Evolutionary conservation across 2,113 vertebrate genomes (phyloP).

Genomic region (Hyaena hyaena): DNA sequence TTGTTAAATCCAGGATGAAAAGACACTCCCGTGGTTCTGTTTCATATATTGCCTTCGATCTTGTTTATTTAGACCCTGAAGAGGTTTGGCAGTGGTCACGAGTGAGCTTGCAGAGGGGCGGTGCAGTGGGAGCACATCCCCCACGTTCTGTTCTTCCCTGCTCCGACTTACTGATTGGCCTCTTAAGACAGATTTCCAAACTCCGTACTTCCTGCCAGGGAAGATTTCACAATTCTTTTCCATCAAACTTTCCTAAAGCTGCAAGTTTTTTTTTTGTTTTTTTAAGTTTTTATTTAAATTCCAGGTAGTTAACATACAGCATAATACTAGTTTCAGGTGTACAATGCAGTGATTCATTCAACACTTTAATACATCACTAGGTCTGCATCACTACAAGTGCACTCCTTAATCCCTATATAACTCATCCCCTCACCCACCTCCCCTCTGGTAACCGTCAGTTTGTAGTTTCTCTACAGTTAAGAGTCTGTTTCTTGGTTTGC

Average conservation of each 20-base stretch:
- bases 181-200: not conserved
- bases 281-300: not conserved
- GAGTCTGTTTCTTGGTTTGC: not conserved
- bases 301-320: not conserved
- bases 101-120: not conserved
- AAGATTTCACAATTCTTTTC: no score
- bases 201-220: not conserved
- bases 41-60: not conserved
- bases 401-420: not conserved
- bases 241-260: not conserved
- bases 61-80: not conserved
- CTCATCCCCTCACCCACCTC: not conserved
- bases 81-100: not conserved
- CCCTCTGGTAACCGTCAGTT: not conserved
- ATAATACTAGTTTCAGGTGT: not conserved
- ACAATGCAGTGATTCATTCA: not conserved
- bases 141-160: not conserved
- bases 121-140: no score
- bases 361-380: not conserved
- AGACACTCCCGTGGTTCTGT: not conserved
- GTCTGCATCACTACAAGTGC: not conserved
- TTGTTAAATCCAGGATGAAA: conserved; percentile 18
- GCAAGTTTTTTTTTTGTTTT: not conserved
- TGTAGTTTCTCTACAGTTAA: not conserved
- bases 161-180: not conserved